Conservation (phyloP, 2,888 invertebrate species). For the Siphlonurus alternatus region DNA sequence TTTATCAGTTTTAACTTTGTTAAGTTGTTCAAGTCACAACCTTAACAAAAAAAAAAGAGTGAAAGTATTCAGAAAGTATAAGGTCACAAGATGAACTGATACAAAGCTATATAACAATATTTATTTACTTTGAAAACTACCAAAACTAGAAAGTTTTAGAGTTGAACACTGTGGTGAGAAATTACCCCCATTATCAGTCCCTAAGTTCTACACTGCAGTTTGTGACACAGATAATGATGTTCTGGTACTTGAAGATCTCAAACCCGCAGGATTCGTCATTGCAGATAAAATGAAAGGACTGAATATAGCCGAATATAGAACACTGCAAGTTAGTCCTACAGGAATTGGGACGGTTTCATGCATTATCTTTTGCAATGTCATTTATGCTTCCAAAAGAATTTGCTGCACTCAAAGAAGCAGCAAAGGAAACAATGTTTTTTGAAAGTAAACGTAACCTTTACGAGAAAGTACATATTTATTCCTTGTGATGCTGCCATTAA, state of each 20-base stretch:
- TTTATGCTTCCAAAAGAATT: slow-evolving; percentile 9
- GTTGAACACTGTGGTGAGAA: too few relatives aligned
- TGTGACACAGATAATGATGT: background rate
- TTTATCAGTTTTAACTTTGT: too few relatives aligned
- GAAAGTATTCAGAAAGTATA: too few relatives aligned
- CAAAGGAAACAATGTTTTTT: background rate
- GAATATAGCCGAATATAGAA: slow-evolving; percentile 10
- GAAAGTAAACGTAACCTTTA: too few relatives aligned
- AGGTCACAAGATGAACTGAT: too few relatives aligned
- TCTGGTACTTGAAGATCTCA: slow-evolving; percentile 15
- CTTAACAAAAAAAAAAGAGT: too few relatives aligned
- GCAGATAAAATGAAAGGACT: slow-evolving; percentile 11
- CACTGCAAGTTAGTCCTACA: slow-evolving; percentile 13
- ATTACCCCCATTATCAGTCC: background rate
- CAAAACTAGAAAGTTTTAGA: too few relatives aligned
- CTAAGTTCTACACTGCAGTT: background rate
- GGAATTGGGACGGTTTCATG: slow-evolving; percentile 14
- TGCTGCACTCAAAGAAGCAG: background rate
- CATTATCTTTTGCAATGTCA: slow-evolving; percentile 9
- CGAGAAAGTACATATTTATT: too few relatives aligned
- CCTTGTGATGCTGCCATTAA: background rate
- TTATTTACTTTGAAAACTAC: too few relatives aligned
- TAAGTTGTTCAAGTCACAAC: too few relatives aligned
- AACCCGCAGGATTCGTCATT: slow-evolving; percentile 14
- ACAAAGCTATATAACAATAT: too few relatives aligned